These are phyloP conservation scores for Miniopterus natalensis DNA, from an alignment of 2,113 vertebrate genomes.

Conservation along the genomic window DNA sequence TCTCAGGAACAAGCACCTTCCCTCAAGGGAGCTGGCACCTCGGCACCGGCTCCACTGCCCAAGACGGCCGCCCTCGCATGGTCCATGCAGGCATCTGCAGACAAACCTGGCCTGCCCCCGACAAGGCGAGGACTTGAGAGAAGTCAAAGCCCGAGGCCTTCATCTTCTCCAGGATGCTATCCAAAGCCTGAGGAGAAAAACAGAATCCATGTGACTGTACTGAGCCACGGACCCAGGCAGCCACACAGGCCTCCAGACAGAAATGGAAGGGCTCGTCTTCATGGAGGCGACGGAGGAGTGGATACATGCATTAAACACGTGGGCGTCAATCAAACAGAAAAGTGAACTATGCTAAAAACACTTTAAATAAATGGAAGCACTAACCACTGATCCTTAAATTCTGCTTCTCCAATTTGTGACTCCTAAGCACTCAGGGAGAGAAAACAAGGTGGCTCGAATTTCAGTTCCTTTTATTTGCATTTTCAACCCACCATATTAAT, in stretches of 20 bases:
- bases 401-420: not conserved
- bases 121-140: conserved; percentile 92
- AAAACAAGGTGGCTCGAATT: not conserved
- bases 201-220: conserved; percentile 61
- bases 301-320: conserved; percentile 63
- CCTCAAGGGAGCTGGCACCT: not conserved
- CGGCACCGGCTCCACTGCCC: not conserved
- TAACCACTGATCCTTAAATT: conserved; percentile 40
- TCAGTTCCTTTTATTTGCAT: not conserved
- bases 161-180: conserved; percentile 95
- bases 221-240: conserved; percentile 60
- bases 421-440: not conserved
- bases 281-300: conserved; percentile 24
- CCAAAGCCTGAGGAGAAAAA: conserved; percentile 92
- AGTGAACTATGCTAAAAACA: not conserved
- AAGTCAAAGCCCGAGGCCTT: conserved; percentile 92
- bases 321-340: conserved; percentile 52
- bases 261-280: conserved; percentile 53
- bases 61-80: rapidly evolving
- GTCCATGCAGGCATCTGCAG: rapidly evolving
- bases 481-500: not conserved
- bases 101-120: conserved; percentile 96
- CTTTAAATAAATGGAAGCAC: conserved; percentile 61
- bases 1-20: rapidly evolving
- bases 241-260: conserved; percentile 46